Percentiles rank a stretch among this genome's conserved stretches.
Conservation (phyloP, 2,797 vertebrate genomes). For the Graptemys geographica region DNA sequence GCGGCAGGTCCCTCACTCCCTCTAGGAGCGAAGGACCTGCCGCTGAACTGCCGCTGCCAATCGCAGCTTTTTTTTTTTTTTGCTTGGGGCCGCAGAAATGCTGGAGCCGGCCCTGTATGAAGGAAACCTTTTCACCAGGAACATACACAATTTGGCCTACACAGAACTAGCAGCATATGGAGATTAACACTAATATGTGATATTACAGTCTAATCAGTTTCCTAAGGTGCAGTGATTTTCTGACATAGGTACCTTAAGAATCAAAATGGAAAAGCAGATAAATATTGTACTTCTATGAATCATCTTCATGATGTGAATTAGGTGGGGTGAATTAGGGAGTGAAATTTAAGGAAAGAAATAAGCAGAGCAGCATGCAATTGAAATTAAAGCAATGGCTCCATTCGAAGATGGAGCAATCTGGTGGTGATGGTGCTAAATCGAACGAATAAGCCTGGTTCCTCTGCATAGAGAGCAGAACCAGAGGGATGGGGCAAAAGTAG, state of each 20-base stretch:
- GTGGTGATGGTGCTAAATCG: background rate
- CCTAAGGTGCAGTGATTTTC: background rate
- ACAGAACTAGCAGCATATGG: background rate
- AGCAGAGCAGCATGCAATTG: too few relatives aligned
- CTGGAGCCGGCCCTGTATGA: background rate
- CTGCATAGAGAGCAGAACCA: background rate
- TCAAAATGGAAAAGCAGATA: background rate
- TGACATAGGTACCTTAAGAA: background rate
- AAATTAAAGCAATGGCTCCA: background rate
- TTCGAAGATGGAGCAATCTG: background rate
- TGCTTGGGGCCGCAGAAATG: too few relatives aligned
- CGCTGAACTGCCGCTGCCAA: too few relatives aligned
- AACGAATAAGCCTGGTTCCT: background rate
- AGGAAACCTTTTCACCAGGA: background rate
- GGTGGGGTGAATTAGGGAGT: too few relatives aligned
- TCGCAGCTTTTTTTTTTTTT: too few relatives aligned
- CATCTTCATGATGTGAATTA: background rate
- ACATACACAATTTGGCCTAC: background rate
- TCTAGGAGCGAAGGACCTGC: too few relatives aligned
- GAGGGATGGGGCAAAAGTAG: background rate
- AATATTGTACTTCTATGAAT: background rate
- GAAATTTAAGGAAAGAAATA: too few relatives aligned
- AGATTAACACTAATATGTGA: background rate
- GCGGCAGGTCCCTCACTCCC: too few relatives aligned
- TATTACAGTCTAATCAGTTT: background rate